Evolutionary conservation across 1,140 invertebrate genomes (phyloP).

Genomic region (Venturia canescens): DNA sequence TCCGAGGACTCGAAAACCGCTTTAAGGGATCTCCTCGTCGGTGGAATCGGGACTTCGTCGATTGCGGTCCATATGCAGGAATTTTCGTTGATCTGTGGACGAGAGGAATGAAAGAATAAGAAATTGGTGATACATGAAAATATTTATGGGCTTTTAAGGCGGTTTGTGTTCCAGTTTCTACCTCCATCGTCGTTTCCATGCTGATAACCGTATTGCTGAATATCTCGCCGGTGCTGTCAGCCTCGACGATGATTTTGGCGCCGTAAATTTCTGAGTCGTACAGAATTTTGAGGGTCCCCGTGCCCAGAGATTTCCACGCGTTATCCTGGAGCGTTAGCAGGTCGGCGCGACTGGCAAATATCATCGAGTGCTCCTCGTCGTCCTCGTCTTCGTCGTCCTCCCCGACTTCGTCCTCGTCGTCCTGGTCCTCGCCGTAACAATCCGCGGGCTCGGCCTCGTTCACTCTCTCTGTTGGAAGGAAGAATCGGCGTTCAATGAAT

Average conservation of each 20-base stretch:
- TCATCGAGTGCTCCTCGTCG: slow-evolving; percentile 63
- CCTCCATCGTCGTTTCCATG: slow-evolving; percentile 73
- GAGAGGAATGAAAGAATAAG: slow-evolving; percentile 44
- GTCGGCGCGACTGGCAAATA: background rate
- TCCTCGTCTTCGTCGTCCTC: slow-evolving; percentile 65
- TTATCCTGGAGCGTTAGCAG: slow-evolving; percentile 29
- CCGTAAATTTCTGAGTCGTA: slow-evolving; percentile 78
- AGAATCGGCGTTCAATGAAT: background rate
- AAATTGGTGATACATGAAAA: background rate
- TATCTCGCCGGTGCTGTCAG: slow-evolving; percentile 69
- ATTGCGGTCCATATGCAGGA: slow-evolving; percentile 76
- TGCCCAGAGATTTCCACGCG: slow-evolving; percentile 65
- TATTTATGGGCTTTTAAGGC: background rate
- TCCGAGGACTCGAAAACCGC: slow-evolving; percentile 73
- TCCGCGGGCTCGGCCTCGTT: slow-evolving; percentile 63
- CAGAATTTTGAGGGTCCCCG: slow-evolving; percentile 75
- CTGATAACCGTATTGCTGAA: slow-evolving; percentile 77
- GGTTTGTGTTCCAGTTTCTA: slow-evolving; percentile 51
- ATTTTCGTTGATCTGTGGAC: slow-evolving; percentile 68
- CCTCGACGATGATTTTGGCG: slow-evolving; percentile 72
- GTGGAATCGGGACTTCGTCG: slow-evolving; percentile 74
- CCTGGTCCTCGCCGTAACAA: slow-evolving; percentile 57
- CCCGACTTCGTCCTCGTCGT: slow-evolving; percentile 63
- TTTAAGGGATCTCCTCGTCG: slow-evolving; percentile 69
- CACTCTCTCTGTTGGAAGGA: slow-evolving; percentile 17